Conservation (phyloP, 2,113 vertebrate genomes). For the Sceloporus undulatus region DNA sequence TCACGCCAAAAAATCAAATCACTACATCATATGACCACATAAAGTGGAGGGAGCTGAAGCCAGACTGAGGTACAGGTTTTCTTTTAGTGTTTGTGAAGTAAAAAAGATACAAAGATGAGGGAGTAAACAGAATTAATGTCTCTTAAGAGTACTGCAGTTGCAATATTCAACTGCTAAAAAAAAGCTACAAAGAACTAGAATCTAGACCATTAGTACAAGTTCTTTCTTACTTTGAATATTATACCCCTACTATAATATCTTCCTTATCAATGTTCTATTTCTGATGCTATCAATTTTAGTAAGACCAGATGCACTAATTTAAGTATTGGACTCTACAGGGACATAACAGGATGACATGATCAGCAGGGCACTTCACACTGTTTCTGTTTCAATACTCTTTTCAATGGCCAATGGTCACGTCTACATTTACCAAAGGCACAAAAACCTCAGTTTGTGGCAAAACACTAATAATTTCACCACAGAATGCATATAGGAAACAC, state of each 20-base stretch:
- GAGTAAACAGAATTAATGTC: too few species aligned
- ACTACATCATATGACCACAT: not conserved
- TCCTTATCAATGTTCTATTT: too few species aligned
- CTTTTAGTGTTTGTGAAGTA: not conserved
- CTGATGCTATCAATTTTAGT: too few species aligned
- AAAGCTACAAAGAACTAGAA: too few species aligned
- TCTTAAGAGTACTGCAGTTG: too few species aligned
- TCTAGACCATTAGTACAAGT: too few species aligned
- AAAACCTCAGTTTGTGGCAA: constrained; percentile 1
- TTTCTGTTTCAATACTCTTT: not conserved
- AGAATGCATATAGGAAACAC: not conserved
- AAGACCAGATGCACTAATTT: not conserved
- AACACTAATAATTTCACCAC: not conserved
- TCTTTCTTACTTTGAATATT: too few species aligned
- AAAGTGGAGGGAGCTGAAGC: too few species aligned
- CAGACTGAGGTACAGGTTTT: not conserved
- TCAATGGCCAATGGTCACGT: not conserved
- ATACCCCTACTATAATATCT: too few species aligned
- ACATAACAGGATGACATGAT: not conserved
- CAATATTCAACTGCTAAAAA: too few species aligned
- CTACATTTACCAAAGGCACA: not conserved
- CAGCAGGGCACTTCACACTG: not conserved
- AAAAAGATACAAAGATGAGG: too few species aligned
- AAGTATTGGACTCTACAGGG: not conserved
- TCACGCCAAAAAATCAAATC: not conserved